Percentiles rank a stretch among this genome's conserved stretches.
These are phyloP conservation scores for Acropternis orthonyx DNA, from an alignment of 2,797 vertebrate species.

Conservation along the genomic window DNA sequence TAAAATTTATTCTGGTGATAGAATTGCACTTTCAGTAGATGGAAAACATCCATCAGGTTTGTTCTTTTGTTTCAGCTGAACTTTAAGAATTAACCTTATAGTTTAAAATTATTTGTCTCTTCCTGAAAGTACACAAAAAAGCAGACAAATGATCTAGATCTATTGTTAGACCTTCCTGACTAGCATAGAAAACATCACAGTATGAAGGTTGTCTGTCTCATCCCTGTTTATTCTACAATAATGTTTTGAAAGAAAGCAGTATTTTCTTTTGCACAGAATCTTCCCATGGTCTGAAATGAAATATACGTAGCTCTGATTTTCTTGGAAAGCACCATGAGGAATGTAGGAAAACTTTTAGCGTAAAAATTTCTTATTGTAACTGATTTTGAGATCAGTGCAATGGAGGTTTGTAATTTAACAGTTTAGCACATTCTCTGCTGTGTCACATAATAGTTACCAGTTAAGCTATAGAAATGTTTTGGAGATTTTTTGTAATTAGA, in stretches of 20 bases:
- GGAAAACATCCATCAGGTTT: not conserved
- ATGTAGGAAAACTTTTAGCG: not conserved
- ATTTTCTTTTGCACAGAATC: not conserved
- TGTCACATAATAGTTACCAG: not conserved
- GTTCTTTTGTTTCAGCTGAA: not conserved
- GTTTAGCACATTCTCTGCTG: not conserved
- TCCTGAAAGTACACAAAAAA: not conserved
- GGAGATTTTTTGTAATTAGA: not conserved
- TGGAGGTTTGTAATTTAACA: not conserved
- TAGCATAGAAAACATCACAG: not conserved
- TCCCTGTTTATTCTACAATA: not conserved
- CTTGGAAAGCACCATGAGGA: not conserved
- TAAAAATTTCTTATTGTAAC: not conserved
- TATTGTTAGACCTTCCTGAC: not conserved
- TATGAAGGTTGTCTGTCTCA: not conserved
- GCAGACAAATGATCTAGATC: not conserved
- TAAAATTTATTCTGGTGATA: not conserved
- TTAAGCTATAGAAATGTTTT: not conserved
- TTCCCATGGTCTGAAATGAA: not conserved
- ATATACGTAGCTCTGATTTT: not conserved
- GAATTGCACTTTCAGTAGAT: not conserved
- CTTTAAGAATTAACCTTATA: not conserved
- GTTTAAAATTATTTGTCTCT: not conserved
- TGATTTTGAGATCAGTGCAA: not conserved
- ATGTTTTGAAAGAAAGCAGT: not conserved